These are phyloP conservation scores for Yponomeuta evonymella DNA, from an alignment of 2,888 invertebrate genomes.

Conservation along the genomic window DNA sequence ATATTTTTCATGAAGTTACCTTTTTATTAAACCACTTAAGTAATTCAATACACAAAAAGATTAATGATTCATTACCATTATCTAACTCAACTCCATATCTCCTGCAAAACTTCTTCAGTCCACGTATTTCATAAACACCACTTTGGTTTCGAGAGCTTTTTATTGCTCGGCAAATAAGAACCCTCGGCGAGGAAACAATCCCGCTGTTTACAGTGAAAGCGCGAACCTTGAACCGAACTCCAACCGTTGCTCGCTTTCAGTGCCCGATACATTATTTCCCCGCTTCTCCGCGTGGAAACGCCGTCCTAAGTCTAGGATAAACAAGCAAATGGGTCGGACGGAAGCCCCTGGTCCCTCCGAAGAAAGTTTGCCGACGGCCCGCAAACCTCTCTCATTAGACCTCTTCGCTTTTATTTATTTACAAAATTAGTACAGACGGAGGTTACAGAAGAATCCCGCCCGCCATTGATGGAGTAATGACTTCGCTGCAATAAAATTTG, in stretches of 20 bases:
- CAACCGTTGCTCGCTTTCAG: constrained; percentile 26
- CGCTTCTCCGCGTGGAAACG: not conserved
- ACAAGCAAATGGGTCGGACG: constrained; percentile 70
- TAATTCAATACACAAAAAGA: no score
- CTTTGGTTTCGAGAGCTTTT: not conserved
- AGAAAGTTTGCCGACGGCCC: constrained; percentile 66
- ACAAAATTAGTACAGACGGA: constrained; percentile 69
- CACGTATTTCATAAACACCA: not conserved
- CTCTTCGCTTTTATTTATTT: constrained; percentile 66
- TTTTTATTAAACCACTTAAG: no score
- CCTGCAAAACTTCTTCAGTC: not conserved
- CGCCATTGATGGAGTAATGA: constrained; percentile 48
- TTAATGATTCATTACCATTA: no score
- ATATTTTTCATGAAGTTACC: no score
- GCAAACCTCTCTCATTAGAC: constrained; percentile 64
- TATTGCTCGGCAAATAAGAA: constrained; percentile 11
- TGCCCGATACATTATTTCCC: constrained; percentile 23
- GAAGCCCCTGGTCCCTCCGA: constrained; percentile 56
- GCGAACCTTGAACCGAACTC: constrained; percentile 32
- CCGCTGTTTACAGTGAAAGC: constrained; percentile 19
- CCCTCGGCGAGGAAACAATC: constrained; percentile 13
- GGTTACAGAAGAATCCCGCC: constrained; percentile 43
- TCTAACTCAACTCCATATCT: not conserved
- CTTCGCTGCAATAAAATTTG: constrained; percentile 47
- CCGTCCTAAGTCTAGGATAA: constrained; percentile 61